Evolutionary conservation across 92 coral and sea anemone species (phyloP).

Genomic region (Ricordea florida): DNA sequence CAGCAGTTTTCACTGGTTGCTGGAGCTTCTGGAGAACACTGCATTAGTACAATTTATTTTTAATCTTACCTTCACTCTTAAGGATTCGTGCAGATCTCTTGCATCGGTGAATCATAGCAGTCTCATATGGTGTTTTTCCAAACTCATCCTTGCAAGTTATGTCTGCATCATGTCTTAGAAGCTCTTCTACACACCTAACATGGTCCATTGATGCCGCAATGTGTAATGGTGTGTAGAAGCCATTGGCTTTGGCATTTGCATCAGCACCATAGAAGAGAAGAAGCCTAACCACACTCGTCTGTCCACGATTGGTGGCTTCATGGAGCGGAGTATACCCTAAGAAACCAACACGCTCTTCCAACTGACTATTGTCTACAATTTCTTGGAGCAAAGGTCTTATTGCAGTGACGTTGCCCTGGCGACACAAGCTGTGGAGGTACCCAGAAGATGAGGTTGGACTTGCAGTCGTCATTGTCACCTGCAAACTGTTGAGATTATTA

Average conservation of each 20-base stretch:
- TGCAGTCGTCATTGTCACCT: conserved; percentile 13
- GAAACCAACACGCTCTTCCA: conserved; percentile 89
- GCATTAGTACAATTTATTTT: too few relatives aligned
- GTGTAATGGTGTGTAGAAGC: conserved; percentile 89
- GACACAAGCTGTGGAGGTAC: conserved; percentile 75
- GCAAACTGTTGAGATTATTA: neutral
- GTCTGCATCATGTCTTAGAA: conserved; percentile 79
- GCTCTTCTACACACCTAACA: conserved; percentile 76
- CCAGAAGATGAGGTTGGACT: conserved; percentile 57
- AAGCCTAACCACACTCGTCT: conserved; percentile 72
- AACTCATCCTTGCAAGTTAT: conserved; percentile 81
- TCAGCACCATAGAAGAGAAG: conserved; percentile 89
- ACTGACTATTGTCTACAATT: conserved; percentile 47
- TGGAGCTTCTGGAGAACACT: neutral
- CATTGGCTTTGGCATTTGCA: conserved; percentile 92
- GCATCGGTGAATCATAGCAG: conserved; percentile 80
- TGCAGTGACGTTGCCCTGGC: conserved; percentile 66
- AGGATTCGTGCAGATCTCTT: conserved; percentile 73
- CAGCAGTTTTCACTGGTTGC: too few relatives aligned
- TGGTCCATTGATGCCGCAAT: conserved; percentile 94
- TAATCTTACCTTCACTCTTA: conserved; percentile 90
- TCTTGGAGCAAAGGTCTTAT: conserved; percentile 61
- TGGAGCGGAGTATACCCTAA: conserved; percentile 93
- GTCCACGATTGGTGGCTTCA: conserved; percentile 81
- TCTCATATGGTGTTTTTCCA: conserved; percentile 89